Base-by-base conservation (phyloP, 1,140 invertebrate genomes). In the Heliconius congener region DNA sequence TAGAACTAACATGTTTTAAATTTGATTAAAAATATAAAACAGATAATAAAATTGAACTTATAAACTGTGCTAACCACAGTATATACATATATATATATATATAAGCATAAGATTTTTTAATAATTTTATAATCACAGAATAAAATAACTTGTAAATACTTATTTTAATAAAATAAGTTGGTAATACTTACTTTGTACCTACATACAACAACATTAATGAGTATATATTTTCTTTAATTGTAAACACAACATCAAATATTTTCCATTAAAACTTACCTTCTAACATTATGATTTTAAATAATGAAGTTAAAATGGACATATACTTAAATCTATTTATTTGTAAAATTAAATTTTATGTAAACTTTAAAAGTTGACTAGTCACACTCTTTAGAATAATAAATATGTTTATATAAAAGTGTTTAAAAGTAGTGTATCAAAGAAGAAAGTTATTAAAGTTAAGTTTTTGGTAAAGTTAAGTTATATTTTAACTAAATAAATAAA, bases 321-420 rank as follows among this genome's bases (percentile, higher is more conserved):
- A 66, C 60, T 66, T 66, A 66, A 18, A n/a, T 30, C 8, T 60
- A 60, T 60, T 60, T 66, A 66, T 30, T 66, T 27, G 13, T 23
- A 66, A 66, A 66, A 66, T 27, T 27, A 5, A 16, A 66, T 27
- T 23, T 60, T 23, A 60, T 52, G 9, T 23, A 23, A 27, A 30
- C 60, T 66, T 66, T 66, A 27, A 23, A 66, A 66, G 60, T 66
- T 66, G 60, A 66, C 55, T 60, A 66, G 60, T 30, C 13, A 66
- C 13, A 66, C 27, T 66, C 60, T 66, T 66, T 66, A n/a, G 27
- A 66, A 2, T 30, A 18, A 66, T 46, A 66, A n/a, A 57, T 57
- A 23, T 57, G 3, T 52, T 52, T 52, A 8, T 52, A 52, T 52
- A 52, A 46, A 46, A 52, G 50, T 52, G 50, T 52, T 52, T 19